Evolutionary conservation across 1,140 invertebrate species (phyloP).

Genomic region (Saccostrea glomerata): DNA sequence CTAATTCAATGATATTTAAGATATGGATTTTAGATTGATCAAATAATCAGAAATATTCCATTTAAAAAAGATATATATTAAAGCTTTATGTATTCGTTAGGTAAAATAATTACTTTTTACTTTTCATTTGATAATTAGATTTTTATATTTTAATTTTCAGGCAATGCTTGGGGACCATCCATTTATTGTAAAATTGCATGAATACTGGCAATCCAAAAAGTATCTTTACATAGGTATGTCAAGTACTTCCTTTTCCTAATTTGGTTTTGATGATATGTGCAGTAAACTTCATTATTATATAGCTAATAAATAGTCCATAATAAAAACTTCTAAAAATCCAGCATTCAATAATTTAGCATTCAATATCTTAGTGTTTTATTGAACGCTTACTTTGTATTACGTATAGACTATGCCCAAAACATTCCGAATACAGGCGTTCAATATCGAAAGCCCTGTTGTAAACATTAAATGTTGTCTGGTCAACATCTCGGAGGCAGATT

Average conservation of each 20-base stretch:
- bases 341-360: no score
- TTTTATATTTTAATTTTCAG: constrained; percentile 71
- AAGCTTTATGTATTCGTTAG: not conserved
- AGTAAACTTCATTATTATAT: no score
- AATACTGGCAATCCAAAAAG: constrained; percentile 91
- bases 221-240: constrained; percentile 90
- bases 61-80: no score
- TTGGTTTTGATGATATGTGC: not conserved
- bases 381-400: no score
- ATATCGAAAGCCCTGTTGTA: no score
- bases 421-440: no score
- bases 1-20: not conserved
- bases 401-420: no score
- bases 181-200: constrained; percentile 88
- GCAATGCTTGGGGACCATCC: constrained; percentile 90
- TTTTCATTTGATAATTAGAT: constrained; percentile 6
- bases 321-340: no score
- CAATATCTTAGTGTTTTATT: no score
- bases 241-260: not conserved
- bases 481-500: no score
- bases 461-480: no score
- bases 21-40: not conserved
- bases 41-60: not conserved
- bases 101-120: not conserved
- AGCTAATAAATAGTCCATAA: no score